These are phyloP conservation scores for Pentamera pediparva DNA, from an alignment of 53 echinoderm and acorn worm species.

Conservation along the genomic window DNA sequence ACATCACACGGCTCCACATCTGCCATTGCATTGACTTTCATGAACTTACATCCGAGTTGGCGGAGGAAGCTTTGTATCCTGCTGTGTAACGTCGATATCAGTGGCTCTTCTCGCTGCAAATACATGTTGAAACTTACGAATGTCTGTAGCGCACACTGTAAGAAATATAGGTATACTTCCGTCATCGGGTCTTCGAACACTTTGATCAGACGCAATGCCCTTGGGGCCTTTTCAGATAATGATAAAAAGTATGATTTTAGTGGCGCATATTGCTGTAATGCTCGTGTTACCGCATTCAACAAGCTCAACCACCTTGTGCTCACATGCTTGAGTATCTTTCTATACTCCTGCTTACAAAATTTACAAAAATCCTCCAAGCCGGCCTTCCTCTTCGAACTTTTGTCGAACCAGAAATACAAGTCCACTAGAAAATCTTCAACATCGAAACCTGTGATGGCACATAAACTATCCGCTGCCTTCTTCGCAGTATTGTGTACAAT, in stretches of 20 bases:
- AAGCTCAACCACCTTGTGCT: neutral
- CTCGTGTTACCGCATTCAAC: neutral
- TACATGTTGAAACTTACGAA: neutral
- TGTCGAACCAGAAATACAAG: neutral
- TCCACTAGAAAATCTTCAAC: neutral
- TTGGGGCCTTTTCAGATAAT: neutral
- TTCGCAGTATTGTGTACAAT: neutral
- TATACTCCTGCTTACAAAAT: neutral
- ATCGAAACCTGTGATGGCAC: neutral
- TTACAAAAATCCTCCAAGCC: neutral
- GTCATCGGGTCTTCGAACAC: too few relatives aligned
- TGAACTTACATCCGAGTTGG: neutral
- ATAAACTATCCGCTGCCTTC: neutral
- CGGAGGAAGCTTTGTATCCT: neutral
- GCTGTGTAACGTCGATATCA: neutral
- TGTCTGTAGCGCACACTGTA: neutral
- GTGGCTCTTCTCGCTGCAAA: neutral
- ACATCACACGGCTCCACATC: neutral
- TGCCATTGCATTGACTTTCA: neutral
- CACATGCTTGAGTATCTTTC: neutral
- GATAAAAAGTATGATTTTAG: neutral
- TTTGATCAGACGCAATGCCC: neutral
- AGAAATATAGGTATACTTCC: too few relatives aligned
- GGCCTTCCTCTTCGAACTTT: neutral
- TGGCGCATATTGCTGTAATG: neutral